phyloP scores from a whole-genome alignment of 2,888 invertebrate species.

The Pristionchus japonicus region DNA sequence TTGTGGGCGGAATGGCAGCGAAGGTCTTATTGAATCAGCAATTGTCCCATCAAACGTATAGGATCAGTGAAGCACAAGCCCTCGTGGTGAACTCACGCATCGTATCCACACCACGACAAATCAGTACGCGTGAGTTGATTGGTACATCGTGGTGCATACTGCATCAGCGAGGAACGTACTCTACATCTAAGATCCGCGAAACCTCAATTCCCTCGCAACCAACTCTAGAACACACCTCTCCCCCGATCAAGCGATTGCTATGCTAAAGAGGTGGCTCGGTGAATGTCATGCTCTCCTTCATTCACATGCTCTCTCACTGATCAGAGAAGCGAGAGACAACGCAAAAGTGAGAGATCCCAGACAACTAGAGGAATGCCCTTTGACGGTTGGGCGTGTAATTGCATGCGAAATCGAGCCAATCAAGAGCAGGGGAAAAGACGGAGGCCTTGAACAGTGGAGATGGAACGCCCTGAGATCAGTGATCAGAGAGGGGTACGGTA shows the following conservation, averaged over 20 bases:
- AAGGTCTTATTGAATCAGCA: no score
- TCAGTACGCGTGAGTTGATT: no score
- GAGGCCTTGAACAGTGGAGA: not conserved
- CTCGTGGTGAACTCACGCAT: no score
- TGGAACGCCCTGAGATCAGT: not conserved
- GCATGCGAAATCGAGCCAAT: conserved; percentile 25
- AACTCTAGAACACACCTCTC: not conserved
- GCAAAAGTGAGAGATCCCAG: not conserved
- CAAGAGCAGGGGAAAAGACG: not conserved
- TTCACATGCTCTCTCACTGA: not conserved
- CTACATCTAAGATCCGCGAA: not conserved
- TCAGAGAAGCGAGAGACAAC: not conserved
- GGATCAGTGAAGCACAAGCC: not conserved
- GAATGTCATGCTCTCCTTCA: not conserved
- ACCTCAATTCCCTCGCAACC: not conserved
- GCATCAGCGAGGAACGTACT: no score
- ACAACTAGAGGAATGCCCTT: not conserved
- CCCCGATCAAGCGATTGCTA: not conserved
- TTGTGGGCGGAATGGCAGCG: no score
- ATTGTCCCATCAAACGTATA: no score
- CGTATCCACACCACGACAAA: no score
- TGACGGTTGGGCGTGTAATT: conserved; percentile 3
- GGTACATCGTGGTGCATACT: no score
- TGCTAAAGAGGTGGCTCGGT: not conserved
- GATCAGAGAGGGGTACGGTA: conserved; percentile 11